These are phyloP conservation scores for Pyxicephalus adspersus DNA, from an alignment of 2,113 vertebrate genomes.

Conservation along the genomic window DNA sequence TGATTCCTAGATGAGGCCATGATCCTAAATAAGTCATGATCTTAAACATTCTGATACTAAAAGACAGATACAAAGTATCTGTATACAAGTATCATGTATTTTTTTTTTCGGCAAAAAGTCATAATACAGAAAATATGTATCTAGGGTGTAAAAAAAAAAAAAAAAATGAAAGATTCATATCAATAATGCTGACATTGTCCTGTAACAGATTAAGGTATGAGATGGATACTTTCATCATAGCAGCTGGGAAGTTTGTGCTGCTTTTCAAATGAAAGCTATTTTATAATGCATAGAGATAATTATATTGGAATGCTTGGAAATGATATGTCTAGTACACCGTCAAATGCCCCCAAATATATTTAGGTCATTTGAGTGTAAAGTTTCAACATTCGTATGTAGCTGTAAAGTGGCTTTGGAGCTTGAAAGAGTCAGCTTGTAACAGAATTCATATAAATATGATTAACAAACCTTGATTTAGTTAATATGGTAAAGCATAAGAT, in stretches of 20 bases:
- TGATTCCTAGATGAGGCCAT: too few species aligned
- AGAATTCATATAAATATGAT: background rate
- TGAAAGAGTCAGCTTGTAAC: background rate
- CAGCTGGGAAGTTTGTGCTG: background rate
- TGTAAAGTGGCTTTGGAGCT: background rate
- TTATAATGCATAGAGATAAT: constrained; percentile 6
- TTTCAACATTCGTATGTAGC: background rate
- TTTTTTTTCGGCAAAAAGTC: background rate
- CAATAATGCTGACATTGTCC: background rate
- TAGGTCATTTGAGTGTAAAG: background rate
- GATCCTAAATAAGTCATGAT: background rate
- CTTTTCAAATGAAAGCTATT: background rate
- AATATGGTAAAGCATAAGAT: background rate
- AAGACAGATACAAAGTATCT: too few species aligned
- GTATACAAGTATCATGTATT: too few species aligned
- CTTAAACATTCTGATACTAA: background rate
- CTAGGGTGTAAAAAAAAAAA: background rate
- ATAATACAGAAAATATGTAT: background rate
- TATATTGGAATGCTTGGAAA: background rate
- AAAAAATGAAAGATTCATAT: background rate
- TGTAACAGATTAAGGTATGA: background rate
- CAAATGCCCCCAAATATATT: background rate
- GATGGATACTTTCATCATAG: background rate
- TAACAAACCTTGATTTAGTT: background rate
- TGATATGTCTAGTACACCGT: background rate